phyloP scores from a whole-genome alignment of 2,797 vertebrate species.

The Choloepus didactylus region DNA sequence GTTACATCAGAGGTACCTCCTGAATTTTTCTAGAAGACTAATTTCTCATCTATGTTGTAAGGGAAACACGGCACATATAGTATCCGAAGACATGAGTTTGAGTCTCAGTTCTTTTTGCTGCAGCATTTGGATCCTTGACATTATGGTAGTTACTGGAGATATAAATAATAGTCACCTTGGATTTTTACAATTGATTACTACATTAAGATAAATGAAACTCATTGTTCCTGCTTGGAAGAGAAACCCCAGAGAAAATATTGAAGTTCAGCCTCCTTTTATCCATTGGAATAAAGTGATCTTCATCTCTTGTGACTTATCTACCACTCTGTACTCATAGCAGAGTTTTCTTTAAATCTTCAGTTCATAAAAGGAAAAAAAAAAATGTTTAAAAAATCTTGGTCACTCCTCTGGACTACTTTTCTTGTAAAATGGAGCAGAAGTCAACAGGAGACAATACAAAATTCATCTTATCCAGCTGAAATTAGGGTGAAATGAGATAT shows the following conservation, averaged over 20 bases:
- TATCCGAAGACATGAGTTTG: background rate
- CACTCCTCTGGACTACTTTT: background rate
- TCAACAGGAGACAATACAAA: background rate
- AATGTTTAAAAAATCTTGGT: background rate
- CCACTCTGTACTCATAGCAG: background rate
- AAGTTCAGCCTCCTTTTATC: background rate
- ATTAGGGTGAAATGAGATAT: background rate
- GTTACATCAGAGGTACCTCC: background rate
- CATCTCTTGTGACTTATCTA: background rate
- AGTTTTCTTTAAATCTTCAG: background rate
- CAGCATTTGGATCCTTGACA: background rate
- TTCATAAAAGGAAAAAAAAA: background rate
- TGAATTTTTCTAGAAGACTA: background rate
- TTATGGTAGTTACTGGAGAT: background rate
- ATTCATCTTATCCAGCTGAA: background rate
- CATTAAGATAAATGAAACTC: constrained; percentile 8
- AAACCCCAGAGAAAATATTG: constrained; percentile 10
- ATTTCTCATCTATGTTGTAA: background rate
- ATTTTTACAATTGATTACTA: constrained; percentile 16
- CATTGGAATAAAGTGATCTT: background rate
- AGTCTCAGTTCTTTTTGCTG: background rate
- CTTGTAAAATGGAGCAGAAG: background rate
- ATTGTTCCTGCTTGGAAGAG: background rate
- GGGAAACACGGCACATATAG: background rate
- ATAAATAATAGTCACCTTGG: background rate